Evolutionary conservation across 2,888 invertebrate genomes (phyloP), one percentile per base, ranked within the genome.

Genomic region (Andrena dorsata): DNA sequence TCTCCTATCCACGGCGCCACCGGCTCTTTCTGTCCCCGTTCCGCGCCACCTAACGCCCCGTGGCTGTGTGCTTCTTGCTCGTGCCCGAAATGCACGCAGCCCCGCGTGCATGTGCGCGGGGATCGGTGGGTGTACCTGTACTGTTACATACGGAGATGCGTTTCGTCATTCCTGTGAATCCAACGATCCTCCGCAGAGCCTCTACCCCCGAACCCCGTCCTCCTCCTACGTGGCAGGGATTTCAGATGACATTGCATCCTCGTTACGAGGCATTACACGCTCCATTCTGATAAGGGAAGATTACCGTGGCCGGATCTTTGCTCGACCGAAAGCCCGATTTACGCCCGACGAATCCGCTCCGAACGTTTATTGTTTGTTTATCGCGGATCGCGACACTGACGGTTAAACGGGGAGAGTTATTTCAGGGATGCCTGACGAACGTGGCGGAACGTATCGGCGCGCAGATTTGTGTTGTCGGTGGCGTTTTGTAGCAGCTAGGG

Each of bases 191-290:
- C 83, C 82, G 74, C 83, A 83, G 85, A 86, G 83, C 88, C 85
- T 75, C 69, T 5, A 16, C 41, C 41, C 41, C 41, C n/a, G n/a
- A 16, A 41, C 13, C 41, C 4, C 41, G 4, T 4, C 4, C 41
- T 16, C 16, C 56, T 26, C 72, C 84, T 65, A 82, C 80, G 74
- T 80, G 84, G 89, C 80, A 78, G 88, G 88, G 88, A 88, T 88
- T 88, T 88, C 89, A 78, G 87, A 79, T 82, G 80, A 87, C 89
- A 88, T 90, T 89, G 89, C 87, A 88, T 89, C 85, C 90, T 90
- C 88, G 90, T 89, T 89, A 88, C 87, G 72, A 80, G 86, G 85
- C 81, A 88, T 89, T 88, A 88, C 76, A 79, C 84, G 85, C 84
- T 85, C 84, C 80, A 69, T 79, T 63, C 70, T 82, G 82, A 86